A percentile compares a stretch with the other conserved stretches of the same genome.
These are phyloP conservation scores for Daphoenositta chrysoptera DNA, from an alignment of 2,113 vertebrate species.

Conservation along the genomic window DNA sequence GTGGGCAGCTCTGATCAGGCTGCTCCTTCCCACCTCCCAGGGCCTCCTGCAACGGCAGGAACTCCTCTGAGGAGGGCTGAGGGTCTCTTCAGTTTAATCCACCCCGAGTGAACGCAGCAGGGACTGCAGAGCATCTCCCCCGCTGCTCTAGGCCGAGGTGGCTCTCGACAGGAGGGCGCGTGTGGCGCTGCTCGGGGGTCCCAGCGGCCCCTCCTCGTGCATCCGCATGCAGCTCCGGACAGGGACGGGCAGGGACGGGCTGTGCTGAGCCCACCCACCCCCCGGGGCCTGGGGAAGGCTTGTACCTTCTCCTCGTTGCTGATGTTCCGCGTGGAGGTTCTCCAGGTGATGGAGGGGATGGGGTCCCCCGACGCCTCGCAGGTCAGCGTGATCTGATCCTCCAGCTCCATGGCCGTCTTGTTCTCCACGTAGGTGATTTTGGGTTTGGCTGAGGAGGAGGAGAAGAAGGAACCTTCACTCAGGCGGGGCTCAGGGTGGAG, in stretches of 20 bases:
- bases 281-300: background rate
- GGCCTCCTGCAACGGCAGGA: background rate
- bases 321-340: conserved; percentile 83
- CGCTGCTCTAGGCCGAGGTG: fast-evolving
- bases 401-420: conserved; percentile 89
- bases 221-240: background rate
- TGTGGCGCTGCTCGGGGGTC: no score
- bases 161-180: background rate
- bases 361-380: conserved; percentile 96
- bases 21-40: background rate
- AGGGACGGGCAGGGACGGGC: background rate
- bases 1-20: background rate
- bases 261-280: background rate
- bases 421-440: conserved; percentile 96
- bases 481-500: background rate
- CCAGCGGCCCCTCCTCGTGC: no score
- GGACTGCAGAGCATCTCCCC: background rate
- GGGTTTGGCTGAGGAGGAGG: conserved; percentile 83
- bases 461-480: background rate
- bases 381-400: conserved; percentile 91
- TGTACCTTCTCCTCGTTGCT: conserved; percentile 93
- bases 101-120: background rate
- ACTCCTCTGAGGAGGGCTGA: background rate
- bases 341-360: conserved; percentile 94
- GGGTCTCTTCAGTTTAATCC: background rate